Percentiles rank a stretch among this genome's conserved stretches.
Conservation (phyloP, 2,888 invertebrate genomes). For the Dendrolimus houi region DNA sequence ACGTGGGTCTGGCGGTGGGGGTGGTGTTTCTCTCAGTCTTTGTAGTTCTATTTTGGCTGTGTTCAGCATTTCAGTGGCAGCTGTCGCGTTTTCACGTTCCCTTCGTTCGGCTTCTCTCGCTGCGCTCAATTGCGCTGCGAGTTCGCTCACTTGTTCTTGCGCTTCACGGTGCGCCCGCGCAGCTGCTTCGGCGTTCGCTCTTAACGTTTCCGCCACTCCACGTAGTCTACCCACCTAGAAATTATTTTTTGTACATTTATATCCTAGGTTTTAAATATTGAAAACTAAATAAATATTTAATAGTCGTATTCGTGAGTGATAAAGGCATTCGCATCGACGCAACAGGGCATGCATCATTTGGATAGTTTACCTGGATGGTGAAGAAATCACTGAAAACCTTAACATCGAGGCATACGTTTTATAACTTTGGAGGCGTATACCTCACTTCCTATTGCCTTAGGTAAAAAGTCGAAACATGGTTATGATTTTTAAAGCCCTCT, state of each 20-base stretch:
- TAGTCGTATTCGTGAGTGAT: too few species aligned
- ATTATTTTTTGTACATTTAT: background rate
- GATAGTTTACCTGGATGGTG: too few species aligned
- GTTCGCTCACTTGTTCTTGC: constrained; percentile 62
- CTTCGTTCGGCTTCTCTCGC: constrained; percentile 64
- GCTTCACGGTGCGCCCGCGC: constrained; percentile 72
- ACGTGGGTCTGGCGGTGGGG: constrained; percentile 82
- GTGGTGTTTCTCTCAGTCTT: constrained; percentile 77
- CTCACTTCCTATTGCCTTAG: too few species aligned
- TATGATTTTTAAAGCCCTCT: too few species aligned
- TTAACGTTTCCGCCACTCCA: constrained; percentile 76
- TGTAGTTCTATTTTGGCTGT: constrained; percentile 82
- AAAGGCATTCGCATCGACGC: too few species aligned
- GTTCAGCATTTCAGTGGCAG: constrained; percentile 76
- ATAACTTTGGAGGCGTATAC: too few species aligned
- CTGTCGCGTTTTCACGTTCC: constrained; percentile 68
- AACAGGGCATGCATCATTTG: too few species aligned
- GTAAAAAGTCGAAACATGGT: too few species aligned
- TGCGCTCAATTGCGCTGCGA: constrained; percentile 65
- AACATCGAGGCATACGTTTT: too few species aligned
- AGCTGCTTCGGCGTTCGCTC: constrained; percentile 75
- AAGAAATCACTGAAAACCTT: too few species aligned
- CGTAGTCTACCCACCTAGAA: constrained; percentile 62
- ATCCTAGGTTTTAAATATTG: too few species aligned
- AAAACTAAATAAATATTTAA: background rate